Percentiles rank a stretch among this genome's conserved stretches.
Conservation (phyloP, 2,888 invertebrate genomes). For the Ferdinandea cuprea region DNA sequence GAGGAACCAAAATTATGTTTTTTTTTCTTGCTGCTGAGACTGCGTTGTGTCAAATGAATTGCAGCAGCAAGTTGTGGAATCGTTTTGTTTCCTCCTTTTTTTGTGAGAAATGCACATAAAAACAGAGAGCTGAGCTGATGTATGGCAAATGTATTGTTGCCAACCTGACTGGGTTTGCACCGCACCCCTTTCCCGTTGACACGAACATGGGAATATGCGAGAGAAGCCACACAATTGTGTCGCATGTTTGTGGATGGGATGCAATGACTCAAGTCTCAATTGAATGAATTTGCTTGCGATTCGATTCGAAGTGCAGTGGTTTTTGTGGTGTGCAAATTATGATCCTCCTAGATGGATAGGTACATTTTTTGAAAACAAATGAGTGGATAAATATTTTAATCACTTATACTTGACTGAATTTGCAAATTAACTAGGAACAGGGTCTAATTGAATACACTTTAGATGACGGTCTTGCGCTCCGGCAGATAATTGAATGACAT, state of each 20-base stretch:
- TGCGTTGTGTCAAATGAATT: conserved; percentile 71
- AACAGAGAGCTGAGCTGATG: conserved; percentile 46
- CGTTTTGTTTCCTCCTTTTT: conserved; percentile 33
- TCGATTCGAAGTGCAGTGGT: too few relatives aligned
- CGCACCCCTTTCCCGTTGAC: conserved; percentile 15
- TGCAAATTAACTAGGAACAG: too few relatives aligned
- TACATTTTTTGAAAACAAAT: too few relatives aligned
- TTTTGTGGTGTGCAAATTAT: too few relatives aligned
- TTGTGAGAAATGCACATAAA: conserved; percentile 63
- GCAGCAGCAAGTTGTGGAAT: conserved; percentile 58
- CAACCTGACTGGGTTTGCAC: conserved; percentile 55
- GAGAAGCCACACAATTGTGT: conserved; percentile 66
- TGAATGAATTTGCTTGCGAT: too few relatives aligned
- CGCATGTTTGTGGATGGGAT: not conserved
- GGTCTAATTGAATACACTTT: too few relatives aligned
- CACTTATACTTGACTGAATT: too few relatives aligned
- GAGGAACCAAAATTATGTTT: conserved; percentile 44
- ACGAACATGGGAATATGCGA: conserved; percentile 35
- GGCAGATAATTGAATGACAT: too few relatives aligned
- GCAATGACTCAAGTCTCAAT: too few relatives aligned
- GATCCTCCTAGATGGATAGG: too few relatives aligned
- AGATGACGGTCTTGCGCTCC: too few relatives aligned
- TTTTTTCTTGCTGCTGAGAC: conserved; percentile 52
- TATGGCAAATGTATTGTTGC: conserved; percentile 67
- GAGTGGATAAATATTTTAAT: too few relatives aligned